Evolutionary conservation across 2,113 vertebrate genomes (phyloP).

Genomic region (Chascanopsetta lugubris): DNA sequence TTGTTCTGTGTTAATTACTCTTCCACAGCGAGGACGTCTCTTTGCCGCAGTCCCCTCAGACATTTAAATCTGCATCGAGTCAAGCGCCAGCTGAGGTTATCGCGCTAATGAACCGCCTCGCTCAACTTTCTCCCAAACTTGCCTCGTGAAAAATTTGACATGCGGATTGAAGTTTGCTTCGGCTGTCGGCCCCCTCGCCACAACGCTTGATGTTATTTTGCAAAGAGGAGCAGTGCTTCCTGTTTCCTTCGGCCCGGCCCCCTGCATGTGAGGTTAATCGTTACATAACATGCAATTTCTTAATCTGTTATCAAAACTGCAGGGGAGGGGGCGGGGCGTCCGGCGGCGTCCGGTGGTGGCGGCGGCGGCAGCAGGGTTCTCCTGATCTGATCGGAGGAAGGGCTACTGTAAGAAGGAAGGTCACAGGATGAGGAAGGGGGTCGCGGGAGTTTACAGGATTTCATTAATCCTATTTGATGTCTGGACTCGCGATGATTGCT

Average conservation of each 20-base stretch:
- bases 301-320: slow-evolving; percentile 29
- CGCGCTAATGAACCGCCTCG: background rate
- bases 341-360: no score
- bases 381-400: slow-evolving; percentile 12
- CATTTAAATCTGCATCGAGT: slow-evolving; percentile 10
- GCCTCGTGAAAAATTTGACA: background rate
- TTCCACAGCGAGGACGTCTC: slow-evolving; percentile 50
- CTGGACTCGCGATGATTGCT: slow-evolving; percentile 41
- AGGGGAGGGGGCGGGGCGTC: no score
- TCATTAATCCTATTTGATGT: slow-evolving; percentile 57
- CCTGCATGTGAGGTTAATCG: slow-evolving; percentile 2
- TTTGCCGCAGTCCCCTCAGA: slow-evolving; percentile 21
- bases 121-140: slow-evolving; percentile 24
- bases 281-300: slow-evolving; percentile 24
- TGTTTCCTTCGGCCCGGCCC: background rate
- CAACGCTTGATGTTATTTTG: background rate
- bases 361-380: no score
- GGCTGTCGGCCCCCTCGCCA: background rate
- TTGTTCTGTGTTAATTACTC: slow-evolving; percentile 43
- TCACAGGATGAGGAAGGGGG: slow-evolving; percentile 14
- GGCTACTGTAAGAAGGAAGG: slow-evolving; percentile 22
- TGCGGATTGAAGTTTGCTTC: background rate
- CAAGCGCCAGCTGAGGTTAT: slow-evolving; percentile 36
- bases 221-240: background rate
- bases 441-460: slow-evolving; percentile 50